phyloP scores from a whole-genome alignment of 2,888 invertebrate species.

The Melikaiella ostensackeni region DNA sequence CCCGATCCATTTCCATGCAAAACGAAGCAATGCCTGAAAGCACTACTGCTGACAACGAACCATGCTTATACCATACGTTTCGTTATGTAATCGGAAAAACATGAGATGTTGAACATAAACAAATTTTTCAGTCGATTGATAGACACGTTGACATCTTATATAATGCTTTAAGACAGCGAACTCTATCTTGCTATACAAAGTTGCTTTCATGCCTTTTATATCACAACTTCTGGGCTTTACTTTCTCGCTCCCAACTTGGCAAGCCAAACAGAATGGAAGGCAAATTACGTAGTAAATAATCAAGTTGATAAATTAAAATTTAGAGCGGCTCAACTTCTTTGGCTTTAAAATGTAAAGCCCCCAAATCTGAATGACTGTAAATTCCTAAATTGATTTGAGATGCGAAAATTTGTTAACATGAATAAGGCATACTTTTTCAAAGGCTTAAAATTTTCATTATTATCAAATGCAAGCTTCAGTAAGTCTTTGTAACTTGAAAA shows the following conservation, averaged over 20 bases:
- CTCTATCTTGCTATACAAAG: conserved; percentile 20
- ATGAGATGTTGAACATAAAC: conserved; percentile 27
- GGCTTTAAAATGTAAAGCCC: not conserved
- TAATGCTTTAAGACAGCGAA: conserved; percentile 34
- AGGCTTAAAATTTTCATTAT: too few relatives aligned
- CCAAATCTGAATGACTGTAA: not conserved
- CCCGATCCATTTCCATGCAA: conserved; percentile 17
- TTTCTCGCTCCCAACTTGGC: not conserved
- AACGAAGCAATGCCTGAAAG: conserved; percentile 22
- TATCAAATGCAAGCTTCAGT: too few relatives aligned
- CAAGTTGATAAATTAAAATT: not conserved
- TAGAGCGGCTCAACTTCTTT: too few relatives aligned
- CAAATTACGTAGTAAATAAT: not conserved
- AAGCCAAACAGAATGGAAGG: not conserved
- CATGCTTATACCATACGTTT: not conserved
- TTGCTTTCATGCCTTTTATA: not conserved
- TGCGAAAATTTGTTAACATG: too few relatives aligned
- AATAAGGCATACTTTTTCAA: too few relatives aligned
- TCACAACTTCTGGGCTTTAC: conserved; percentile 32
- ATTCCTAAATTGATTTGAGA: too few relatives aligned
- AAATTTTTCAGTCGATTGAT: conserved; percentile 19
- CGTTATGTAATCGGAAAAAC: conserved; percentile 28
- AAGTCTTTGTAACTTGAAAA: too few relatives aligned
- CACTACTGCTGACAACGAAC: conserved; percentile 1
- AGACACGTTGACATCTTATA: conserved; percentile 22